These are phyloP conservation scores for Cynopterus brachyotis DNA, from an alignment of 2,113 vertebrate species.

Conservation along the genomic window DNA sequence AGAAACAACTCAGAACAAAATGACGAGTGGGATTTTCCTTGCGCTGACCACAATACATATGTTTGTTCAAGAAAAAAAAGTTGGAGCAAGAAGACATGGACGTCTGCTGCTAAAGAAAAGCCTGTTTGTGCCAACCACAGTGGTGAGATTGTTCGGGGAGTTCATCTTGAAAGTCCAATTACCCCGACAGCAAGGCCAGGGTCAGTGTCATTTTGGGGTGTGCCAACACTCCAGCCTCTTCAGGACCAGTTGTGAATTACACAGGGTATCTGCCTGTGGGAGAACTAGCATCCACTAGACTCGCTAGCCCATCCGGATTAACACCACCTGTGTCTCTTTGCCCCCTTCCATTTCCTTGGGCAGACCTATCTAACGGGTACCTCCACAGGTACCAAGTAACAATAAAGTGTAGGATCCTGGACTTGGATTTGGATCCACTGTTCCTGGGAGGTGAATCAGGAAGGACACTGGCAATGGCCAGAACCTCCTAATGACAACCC, in stretches of 20 bases:
- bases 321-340: slow-evolving; percentile 8
- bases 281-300: neutral
- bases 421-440: neutral
- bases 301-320: slow-evolving; percentile 8
- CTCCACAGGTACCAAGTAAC: neutral
- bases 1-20: slow-evolving; percentile 82
- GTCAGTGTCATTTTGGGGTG: slow-evolving; percentile 65
- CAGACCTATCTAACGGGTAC: neutral
- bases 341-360: neutral
- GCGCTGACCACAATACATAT: slow-evolving; percentile 87
- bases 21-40: slow-evolving; percentile 85
- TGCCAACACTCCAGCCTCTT: slow-evolving; percentile 66
- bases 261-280: slow-evolving; percentile 45
- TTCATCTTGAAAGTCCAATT: slow-evolving; percentile 81
- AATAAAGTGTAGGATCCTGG: neutral
- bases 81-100: slow-evolving; percentile 85
- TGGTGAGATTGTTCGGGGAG: slow-evolving; percentile 82
- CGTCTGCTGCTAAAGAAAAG: slow-evolving; percentile 86
- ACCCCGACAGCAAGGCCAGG: slow-evolving; percentile 70
- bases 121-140: slow-evolving; percentile 82
- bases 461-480: neutral
- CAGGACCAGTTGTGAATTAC: neutral
- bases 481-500: neutral
- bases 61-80: slow-evolving; percentile 87
- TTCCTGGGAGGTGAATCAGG: neutral